Evolutionary conservation across 1,140 invertebrate species (phyloP).

Genomic region (Platyura marginata): DNA sequence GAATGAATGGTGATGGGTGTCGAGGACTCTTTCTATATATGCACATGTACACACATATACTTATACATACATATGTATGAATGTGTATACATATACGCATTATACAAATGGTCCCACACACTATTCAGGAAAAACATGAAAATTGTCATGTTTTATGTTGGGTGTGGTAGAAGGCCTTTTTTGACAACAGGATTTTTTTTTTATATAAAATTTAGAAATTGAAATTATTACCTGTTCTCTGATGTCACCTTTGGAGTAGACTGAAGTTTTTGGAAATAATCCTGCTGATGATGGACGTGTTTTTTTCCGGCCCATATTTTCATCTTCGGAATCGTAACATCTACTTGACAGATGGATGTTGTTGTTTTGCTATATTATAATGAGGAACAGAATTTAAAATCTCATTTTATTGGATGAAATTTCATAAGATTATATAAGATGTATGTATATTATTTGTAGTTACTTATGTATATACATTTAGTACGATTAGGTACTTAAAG

Average conservation of each 20-base stretch:
- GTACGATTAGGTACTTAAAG: neutral
- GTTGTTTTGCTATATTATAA: slow-evolving; percentile 31
- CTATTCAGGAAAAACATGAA: no score
- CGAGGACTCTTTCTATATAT: no score
- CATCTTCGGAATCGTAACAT: slow-evolving; percentile 51
- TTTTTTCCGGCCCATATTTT: slow-evolving; percentile 37
- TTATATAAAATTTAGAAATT: no score
- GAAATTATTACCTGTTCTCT: slow-evolving; percentile 37
- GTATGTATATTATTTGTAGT: neutral
- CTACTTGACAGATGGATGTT: slow-evolving; percentile 39
- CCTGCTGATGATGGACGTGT: slow-evolving; percentile 31
- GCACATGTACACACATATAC: no score
- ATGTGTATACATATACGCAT: no score
- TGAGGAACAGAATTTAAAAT: slow-evolving; percentile 3
- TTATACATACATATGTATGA: no score
- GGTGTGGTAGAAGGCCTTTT: no score
- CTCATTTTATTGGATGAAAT: neutral
- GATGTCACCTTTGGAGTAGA: slow-evolving; percentile 79
- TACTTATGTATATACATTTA: neutral
- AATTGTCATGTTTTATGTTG: no score
- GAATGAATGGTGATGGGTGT: no score
- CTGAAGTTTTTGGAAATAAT: slow-evolving; percentile 33
- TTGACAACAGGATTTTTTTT: no score
- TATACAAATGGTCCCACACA: no score
- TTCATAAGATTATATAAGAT: neutral